Evolutionary conservation across 2,797 vertebrate genomes (phyloP), one percentile per base, ranked within the genome.

Genomic region (Sebastes melanostomus): DNA sequence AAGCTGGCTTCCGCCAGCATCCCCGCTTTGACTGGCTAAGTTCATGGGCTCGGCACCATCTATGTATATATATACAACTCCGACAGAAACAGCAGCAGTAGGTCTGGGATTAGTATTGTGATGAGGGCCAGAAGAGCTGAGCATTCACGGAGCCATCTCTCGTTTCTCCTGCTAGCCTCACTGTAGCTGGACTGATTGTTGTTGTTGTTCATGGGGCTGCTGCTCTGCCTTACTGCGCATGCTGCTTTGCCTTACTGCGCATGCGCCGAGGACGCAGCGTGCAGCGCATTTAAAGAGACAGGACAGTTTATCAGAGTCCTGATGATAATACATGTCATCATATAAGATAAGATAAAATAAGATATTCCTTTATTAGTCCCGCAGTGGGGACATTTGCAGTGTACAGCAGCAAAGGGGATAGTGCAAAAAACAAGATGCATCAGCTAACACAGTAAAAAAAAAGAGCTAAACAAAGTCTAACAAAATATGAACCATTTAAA

Each of bases 1-100:
- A 90, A 99, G 97, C 96, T 98, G 97, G 96, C 97, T 96, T 77
- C 96, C 96, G 94, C 97, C 97, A 91, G 97, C 96, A 91, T 99
- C 98, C 92, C 97, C 97, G 93, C 97, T 99, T 93, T 97, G 97
- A 94, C 98, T 97, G 78, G 98, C 97, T 95, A 99, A 91, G 96
- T 99, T 99, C 98, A 99, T 99, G 95, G 78, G 93, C 93, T 94
- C 95, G 80, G 84, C 93, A 94, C 86, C 95, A 95, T 95, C 84
- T 89, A 95, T 83, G 80, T 73, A 25, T 68, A 3, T 38, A 38
- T 38, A 38, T 38, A 86, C 62, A 68, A 84, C 66, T 85, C 74
- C 67, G 80, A 65, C 14, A 77, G 75, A 86, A 90, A 81, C 25
- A 78, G 88, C 81, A 78, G 91, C 89, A 71, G 76, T 27, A 13